phyloP scores from a whole-genome alignment of 2,888 invertebrate species.

The Temnothorax ravouxi region DNA sequence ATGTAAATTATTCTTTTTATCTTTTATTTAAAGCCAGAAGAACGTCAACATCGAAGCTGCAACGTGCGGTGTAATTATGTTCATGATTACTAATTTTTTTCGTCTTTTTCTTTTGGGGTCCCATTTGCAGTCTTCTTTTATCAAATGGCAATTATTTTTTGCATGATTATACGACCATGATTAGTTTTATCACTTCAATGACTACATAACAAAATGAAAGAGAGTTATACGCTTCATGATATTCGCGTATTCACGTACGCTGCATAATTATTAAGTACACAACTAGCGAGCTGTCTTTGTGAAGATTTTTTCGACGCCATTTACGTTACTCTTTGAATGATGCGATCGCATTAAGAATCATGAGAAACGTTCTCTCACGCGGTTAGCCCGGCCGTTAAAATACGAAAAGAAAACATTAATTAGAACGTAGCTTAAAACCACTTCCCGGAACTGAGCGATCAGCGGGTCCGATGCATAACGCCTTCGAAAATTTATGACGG shows the following conservation, averaged over 20 bases:
- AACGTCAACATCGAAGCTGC: slow-evolving; percentile 8
- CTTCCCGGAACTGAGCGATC: slow-evolving; percentile 53
- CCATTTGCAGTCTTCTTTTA: neutral
- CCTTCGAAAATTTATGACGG: slow-evolving; percentile 69
- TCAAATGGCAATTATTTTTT: neutral
- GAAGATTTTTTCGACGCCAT: neutral
- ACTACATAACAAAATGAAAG: slow-evolving; percentile 1
- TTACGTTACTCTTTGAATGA: slow-evolving; percentile 47
- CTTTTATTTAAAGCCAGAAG: slow-evolving; percentile 21
- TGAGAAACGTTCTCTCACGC: slow-evolving; percentile 27
- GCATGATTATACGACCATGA: neutral
- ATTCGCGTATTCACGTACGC: slow-evolving; percentile 8
- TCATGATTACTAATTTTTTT: neutral
- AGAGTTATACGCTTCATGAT: neutral
- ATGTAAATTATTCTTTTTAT: slow-evolving; percentile 17
- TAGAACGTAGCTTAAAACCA: slow-evolving; percentile 66
- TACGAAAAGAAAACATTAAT: slow-evolving; percentile 72
- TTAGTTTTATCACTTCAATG: slow-evolving; percentile 23
- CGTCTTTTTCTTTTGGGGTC: neutral
- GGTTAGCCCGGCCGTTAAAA: slow-evolving; percentile 18
- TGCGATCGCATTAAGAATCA: neutral
- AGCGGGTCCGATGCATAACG: slow-evolving; percentile 55
- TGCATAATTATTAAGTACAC: slow-evolving; percentile 34
- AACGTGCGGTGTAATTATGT: slow-evolving; percentile 19
- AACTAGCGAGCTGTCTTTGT: slow-evolving; percentile 34